phyloP scores from a whole-genome alignment of 2,113 vertebrate species.

The Vidua chalybeata region DNA sequence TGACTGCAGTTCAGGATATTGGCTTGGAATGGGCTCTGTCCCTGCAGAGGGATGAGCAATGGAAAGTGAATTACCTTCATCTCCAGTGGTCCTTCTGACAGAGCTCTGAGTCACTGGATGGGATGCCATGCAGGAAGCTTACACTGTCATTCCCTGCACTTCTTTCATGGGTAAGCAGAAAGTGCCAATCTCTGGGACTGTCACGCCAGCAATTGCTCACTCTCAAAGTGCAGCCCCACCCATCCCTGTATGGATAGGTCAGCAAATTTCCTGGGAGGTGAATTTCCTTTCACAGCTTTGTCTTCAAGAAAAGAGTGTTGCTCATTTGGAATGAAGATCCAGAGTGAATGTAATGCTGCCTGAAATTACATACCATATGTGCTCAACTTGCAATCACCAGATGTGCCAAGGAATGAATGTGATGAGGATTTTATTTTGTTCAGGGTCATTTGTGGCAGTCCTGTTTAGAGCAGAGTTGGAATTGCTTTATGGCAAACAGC shows the following conservation, averaged over 20 bases:
- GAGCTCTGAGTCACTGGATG: slow-evolving; percentile 38
- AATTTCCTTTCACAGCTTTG: neutral
- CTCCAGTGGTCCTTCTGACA: neutral
- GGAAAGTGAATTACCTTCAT: neutral
- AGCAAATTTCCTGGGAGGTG: neutral
- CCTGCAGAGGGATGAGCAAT: neutral
- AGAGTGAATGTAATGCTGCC: neutral
- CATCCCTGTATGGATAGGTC: neutral
- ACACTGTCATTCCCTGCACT: neutral
- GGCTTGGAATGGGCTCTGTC: neutral
- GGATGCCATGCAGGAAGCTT: slow-evolving; percentile 7
- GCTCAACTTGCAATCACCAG: neutral
- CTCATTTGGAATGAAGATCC: neutral
- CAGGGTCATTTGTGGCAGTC: neutral
- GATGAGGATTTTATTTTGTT: neutral
- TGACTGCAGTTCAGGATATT: neutral
- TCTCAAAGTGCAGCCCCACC: neutral
- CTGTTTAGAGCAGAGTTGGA: neutral
- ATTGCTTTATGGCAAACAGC: neutral
- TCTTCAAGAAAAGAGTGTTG: neutral
- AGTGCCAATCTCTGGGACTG: neutral
- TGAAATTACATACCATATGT: neutral
- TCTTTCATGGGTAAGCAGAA: neutral
- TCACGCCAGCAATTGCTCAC: neutral
- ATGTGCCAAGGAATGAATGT: neutral